Conservation (phyloP, 1,140 invertebrate species). For the Myzus persicae region DNA sequence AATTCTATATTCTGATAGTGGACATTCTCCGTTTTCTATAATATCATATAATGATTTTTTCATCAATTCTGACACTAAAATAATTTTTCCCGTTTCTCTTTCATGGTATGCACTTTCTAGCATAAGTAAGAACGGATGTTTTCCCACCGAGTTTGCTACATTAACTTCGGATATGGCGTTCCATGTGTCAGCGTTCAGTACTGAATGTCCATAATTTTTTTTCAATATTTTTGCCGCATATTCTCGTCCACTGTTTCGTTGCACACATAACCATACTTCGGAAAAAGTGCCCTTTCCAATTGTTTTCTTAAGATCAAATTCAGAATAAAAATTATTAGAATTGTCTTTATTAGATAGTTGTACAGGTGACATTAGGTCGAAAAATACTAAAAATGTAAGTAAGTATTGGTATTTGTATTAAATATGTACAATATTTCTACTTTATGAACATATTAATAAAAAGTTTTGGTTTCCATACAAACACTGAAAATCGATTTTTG, state of each 20-base stretch:
- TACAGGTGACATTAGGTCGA: neutral
- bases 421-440: neutral
- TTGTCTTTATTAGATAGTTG: too few relatives aligned
- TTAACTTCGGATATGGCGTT: neutral
- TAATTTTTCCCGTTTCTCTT: slow-evolving; percentile 67
- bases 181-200: neutral
- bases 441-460: neutral
- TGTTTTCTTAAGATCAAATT: slow-evolving; percentile 64
- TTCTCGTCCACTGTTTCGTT: slow-evolving; percentile 67
- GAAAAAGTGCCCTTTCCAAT: slow-evolving; percentile 75
- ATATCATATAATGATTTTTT: slow-evolving; percentile 76
- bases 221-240: slow-evolving; percentile 75
- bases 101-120: slow-evolving; percentile 66
- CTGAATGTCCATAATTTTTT: slow-evolving; percentile 67
- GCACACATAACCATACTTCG: slow-evolving; percentile 74
- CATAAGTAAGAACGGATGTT: slow-evolving; percentile 17
- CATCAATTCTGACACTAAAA: slow-evolving; percentile 74
- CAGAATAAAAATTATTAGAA: neutral
- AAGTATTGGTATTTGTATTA: neutral
- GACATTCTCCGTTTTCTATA: slow-evolving; percentile 67
- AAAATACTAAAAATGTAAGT: neutral
- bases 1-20: slow-evolving; percentile 65
- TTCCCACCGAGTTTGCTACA: neutral
- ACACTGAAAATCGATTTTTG: neutral
- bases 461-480: neutral